A percentile compares a stretch with the other conserved stretches of the same genome.
phyloP scores from a whole-genome alignment of 2,113 vertebrate species.

The Oncorhynchus kisutch region DNA sequence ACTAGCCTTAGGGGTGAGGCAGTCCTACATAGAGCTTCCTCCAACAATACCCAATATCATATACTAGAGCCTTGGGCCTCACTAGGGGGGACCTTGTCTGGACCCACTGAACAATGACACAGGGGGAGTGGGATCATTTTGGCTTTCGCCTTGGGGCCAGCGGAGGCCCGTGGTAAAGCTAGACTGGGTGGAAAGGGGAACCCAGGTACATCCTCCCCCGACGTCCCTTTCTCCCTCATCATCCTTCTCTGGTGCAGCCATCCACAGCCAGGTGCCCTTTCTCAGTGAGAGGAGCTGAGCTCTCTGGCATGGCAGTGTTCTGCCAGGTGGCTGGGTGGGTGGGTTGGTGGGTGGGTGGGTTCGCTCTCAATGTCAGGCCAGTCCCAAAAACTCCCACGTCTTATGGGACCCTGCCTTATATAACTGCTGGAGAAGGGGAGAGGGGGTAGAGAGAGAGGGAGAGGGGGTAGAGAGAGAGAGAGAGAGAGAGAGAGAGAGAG shows the following conservation, averaged over 20 bases:
- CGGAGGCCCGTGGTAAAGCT: conserved; percentile 40
- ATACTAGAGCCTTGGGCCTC: conserved; percentile 41
- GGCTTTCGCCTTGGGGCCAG: conserved; percentile 48
- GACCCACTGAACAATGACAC: conserved; percentile 27
- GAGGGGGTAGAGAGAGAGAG: no score
- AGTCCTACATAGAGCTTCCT: conserved; percentile 51
- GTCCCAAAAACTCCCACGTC: conserved; percentile 20
- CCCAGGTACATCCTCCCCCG: conserved; percentile 10
- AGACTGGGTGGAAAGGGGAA: conserved; percentile 33
- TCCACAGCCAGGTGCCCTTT: conserved; percentile 31
- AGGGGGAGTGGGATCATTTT: conserved; percentile 31
- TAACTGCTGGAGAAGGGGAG: no score
- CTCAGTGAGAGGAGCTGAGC: conserved; percentile 29
- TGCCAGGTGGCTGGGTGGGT: no score
- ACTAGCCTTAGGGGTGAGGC: conserved; percentile 49
- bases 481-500: no score
- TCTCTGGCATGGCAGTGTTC: not conserved
- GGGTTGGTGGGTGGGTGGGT: conserved; percentile 4
- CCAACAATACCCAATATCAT: conserved; percentile 59
- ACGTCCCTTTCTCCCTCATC: not conserved
- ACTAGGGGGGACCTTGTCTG: conserved; percentile 38
- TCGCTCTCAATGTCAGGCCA: not conserved
- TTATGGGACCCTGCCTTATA: conserved; percentile 8
- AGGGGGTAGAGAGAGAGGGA: no score
- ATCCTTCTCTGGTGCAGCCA: not conserved